Evolutionary conservation across 2,888 invertebrate genomes (phyloP).

Genomic region (Rhamphomyia laevipes): DNA sequence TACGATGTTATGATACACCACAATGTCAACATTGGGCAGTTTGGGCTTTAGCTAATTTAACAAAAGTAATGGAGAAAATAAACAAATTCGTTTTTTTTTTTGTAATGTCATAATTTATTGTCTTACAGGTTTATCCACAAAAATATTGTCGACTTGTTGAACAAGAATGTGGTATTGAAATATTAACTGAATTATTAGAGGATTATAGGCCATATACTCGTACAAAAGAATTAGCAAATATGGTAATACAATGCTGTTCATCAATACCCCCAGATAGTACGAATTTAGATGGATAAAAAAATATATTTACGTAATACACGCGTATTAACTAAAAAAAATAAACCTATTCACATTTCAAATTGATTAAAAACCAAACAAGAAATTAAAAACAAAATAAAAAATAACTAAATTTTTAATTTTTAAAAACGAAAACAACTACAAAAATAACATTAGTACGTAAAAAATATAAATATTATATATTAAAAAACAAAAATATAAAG

Average conservation of each 20-base stretch:
- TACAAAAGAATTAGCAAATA: constrained; percentile 56
- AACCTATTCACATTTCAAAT: too few species aligned
- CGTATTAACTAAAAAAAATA: too few species aligned
- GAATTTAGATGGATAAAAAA: neutral
- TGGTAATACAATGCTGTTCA: constrained; percentile 56
- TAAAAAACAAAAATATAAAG: too few species aligned
- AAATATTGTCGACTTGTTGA: constrained; percentile 86
- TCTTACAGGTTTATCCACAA: constrained; percentile 51
- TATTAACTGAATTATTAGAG: constrained; percentile 53
- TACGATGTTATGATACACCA: constrained; percentile 73
- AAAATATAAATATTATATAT: too few species aligned
- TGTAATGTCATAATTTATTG: constrained; percentile 20
- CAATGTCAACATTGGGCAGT: constrained; percentile 94
- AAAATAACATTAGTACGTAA: too few species aligned
- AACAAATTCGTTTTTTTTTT: neutral
- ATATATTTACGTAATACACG: neutral
- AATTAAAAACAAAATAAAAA: too few species aligned
- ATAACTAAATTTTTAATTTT: too few species aligned
- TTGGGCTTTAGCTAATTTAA: constrained; percentile 95
- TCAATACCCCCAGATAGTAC: neutral
- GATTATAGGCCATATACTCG: constrained; percentile 50
- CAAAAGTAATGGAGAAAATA: constrained; percentile 40
- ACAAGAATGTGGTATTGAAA: constrained; percentile 68
- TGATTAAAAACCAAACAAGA: too few species aligned
- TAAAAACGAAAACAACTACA: too few species aligned